Evolutionary conservation across 2,888 invertebrate species (phyloP).

Genomic region (Entomobrya proxima): DNA sequence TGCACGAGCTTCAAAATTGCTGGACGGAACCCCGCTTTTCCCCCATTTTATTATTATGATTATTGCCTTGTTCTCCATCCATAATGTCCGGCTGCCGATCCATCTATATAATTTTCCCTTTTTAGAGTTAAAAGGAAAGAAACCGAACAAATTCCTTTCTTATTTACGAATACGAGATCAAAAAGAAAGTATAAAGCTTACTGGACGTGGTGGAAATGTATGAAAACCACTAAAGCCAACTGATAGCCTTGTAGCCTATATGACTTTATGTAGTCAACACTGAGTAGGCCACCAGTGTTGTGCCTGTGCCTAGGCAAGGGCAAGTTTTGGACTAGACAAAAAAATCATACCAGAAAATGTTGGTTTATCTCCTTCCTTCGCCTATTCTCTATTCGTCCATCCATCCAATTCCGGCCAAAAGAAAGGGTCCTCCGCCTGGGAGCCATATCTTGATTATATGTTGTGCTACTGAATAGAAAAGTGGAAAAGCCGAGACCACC

Average conservation of each 20-base stretch:
- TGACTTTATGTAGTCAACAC: too few relatives aligned
- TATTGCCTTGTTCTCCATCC: constrained; percentile 21
- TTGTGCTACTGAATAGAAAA: neutral
- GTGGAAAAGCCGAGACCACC: constrained; percentile 39
- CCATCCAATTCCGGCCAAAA: constrained; percentile 11
- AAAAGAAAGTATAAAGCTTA: neutral
- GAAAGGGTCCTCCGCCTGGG: neutral
- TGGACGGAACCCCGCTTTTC: neutral
- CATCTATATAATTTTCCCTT: constrained; percentile 10
- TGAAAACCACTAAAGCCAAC: neutral
- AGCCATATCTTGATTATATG: constrained; percentile 32
- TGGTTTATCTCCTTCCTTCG: neutral
- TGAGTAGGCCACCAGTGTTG: too few relatives aligned
- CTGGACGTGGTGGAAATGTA: neutral
- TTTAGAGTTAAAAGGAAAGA: neutral
- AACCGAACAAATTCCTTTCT: too few relatives aligned
- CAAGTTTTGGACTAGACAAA: neutral
- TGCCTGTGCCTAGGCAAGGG: neutral
- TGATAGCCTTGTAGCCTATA: neutral
- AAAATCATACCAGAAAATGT: neutral
- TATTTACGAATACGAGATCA: neutral
- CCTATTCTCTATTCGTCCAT: constrained; percentile 21
- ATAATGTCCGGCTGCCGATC: neutral
- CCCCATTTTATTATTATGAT: constrained; percentile 23
- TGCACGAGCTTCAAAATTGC: neutral